A percentile compares a stretch with the other conserved stretches of the same genome.
Evolutionary conservation across 2,797 vertebrate species (phyloP).

Genomic region (Threskiornis aethiopicus): DNA sequence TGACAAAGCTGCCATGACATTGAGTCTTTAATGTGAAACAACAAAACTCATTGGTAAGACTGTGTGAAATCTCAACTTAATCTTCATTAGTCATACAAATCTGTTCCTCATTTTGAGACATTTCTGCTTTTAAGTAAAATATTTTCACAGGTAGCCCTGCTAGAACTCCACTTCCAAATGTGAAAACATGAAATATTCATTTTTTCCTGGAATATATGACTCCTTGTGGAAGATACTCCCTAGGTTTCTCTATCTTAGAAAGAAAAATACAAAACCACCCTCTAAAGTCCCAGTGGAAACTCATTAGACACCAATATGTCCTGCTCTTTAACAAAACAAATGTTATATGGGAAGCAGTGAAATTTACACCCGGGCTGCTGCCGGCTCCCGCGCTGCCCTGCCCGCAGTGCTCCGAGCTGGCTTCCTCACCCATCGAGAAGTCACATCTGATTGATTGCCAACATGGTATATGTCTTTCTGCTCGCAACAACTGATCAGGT

Average conservation of each 20-base stretch:
- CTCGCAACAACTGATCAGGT: neutral
- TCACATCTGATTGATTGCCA: neutral
- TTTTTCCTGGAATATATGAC: neutral
- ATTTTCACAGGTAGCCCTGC: neutral
- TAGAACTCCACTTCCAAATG: neutral
- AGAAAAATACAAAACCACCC: neutral
- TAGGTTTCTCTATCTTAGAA: neutral
- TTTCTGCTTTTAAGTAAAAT: neutral
- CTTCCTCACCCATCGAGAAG: neutral
- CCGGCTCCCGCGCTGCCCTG: neutral
- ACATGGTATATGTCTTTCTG: neutral
- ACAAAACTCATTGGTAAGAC: neutral
- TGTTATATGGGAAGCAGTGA: neutral
- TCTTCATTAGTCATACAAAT: conserved; percentile 2
- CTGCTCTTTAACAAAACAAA: neutral
- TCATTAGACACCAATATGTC: neutral
- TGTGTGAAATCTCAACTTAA: conserved; percentile 30
- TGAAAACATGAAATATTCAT: neutral
- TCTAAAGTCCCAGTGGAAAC: neutral
- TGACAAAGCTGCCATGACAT: neutral
- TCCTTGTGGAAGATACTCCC: neutral
- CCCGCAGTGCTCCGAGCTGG: neutral
- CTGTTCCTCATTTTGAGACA: neutral
- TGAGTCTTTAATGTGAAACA: conserved; percentile 40
- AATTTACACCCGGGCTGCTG: neutral